These are phyloP conservation scores for Drosophila persimilis DNA, from an alignment of 1,140 invertebrate genomes.

Conservation along the genomic window DNA sequence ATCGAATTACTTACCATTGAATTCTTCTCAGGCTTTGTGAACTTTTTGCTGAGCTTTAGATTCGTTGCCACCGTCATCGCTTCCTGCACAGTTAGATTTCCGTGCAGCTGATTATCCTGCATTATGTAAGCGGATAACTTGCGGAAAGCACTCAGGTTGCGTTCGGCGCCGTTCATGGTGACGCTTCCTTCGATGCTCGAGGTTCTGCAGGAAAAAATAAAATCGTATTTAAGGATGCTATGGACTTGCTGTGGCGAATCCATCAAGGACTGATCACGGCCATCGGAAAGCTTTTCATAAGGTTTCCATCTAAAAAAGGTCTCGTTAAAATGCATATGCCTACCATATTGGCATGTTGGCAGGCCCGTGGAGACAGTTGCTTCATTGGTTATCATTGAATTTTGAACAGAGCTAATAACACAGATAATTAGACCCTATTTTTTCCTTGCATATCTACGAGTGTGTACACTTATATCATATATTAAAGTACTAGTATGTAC, in stretches of 20 bases:
- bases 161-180: conserved; percentile 93
- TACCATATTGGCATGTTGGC: conserved; percentile 7
- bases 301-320: no score
- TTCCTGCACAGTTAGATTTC: conserved; percentile 96
- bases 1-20: conserved; percentile 88
- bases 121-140: conserved; percentile 98
- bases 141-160: conserved; percentile 94
- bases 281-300: no score
- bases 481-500: conserved; percentile 13
- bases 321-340: background rate
- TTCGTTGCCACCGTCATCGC: conserved; percentile 96
- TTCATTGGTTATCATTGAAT: conserved; percentile 6
- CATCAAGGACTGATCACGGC: no score
- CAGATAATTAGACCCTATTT: conserved; percentile 22
- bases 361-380: background rate
- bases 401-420: conserved; percentile 12
- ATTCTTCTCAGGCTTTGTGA: conserved; percentile 88
- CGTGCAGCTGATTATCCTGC: conserved; percentile 98
- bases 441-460: conserved; percentile 20
- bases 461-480: conserved; percentile 18
- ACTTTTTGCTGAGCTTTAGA: conserved; percentile 91
- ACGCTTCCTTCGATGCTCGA: conserved; percentile 90
- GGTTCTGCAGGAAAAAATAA: conserved; percentile 84
- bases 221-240: no score
- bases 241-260: no score